A percentile compares a stretch with the other conserved stretches of the same genome.
These are phyloP conservation scores for Eleutherodactylus coqui DNA, from an alignment of 2,797 vertebrate genomes.

Conservation along the genomic window DNA sequence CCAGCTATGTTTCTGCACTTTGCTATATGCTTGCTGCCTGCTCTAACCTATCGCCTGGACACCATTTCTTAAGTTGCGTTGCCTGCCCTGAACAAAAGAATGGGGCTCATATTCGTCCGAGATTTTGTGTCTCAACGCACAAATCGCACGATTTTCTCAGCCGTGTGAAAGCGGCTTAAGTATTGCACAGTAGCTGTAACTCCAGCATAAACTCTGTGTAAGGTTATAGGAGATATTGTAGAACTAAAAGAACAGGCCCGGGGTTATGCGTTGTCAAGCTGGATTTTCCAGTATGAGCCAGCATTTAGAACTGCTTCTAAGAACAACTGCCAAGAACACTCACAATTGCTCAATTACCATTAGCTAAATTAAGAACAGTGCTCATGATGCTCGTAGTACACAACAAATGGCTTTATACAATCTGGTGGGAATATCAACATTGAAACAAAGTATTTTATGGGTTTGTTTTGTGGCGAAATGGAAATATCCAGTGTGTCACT, in stretches of 20 bases:
- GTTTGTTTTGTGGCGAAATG: background rate
- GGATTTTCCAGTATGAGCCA: constrained; percentile 14
- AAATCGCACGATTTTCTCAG: too few relatives aligned
- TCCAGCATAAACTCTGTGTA: background rate
- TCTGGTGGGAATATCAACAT: background rate
- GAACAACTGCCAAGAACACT: constrained; percentile 38
- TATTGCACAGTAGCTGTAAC: background rate
- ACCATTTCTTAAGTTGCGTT: too few relatives aligned
- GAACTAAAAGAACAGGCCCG: constrained; percentile 34
- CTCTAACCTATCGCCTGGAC: too few relatives aligned
- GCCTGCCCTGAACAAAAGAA: too few relatives aligned
- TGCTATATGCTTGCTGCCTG: too few relatives aligned
- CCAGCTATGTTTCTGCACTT: too few relatives aligned
- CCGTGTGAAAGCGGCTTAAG: too few relatives aligned
- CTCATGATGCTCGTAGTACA: background rate
- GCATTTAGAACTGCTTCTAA: constrained; percentile 5
- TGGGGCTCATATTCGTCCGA: too few relatives aligned
- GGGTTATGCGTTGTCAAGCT: constrained; percentile 9
- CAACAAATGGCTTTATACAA: background rate
- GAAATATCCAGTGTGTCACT: background rate
- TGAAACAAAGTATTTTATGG: background rate
- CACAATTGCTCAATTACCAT: constrained; percentile 44
- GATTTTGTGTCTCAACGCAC: too few relatives aligned
- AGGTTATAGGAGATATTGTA: constrained; percentile 1
- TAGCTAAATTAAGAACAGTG: constrained; percentile 19